Conservation (phyloP, 2,797 vertebrate species). For the Phrynocephalus forsythii region DNA sequence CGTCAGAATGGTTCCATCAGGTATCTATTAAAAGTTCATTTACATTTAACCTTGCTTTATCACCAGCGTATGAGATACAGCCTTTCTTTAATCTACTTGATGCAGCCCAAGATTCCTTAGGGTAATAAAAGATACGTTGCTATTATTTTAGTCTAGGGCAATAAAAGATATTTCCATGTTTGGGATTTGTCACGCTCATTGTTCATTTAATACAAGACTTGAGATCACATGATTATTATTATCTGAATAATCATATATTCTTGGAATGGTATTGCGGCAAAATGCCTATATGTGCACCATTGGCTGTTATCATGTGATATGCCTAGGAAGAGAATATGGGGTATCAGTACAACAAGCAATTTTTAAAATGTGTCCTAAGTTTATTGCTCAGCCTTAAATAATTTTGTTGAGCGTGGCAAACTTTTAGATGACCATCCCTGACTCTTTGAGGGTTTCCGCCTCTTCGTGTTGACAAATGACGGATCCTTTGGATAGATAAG, state of each 20-base stretch:
- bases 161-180: not conserved
- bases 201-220: not conserved
- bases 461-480: not conserved
- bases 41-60: slow-evolving; percentile 38
- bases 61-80: slow-evolving; percentile 31
- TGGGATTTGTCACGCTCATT: not conserved
- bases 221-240: no score
- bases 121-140: not conserved
- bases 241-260: no score
- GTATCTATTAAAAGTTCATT: slow-evolving; percentile 27
- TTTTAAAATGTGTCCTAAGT: not conserved
- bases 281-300: not conserved
- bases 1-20: not conserved
- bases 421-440: not conserved
- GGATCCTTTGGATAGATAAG: not conserved
- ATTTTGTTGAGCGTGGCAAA: not conserved
- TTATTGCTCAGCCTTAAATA: no score
- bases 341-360: not conserved
- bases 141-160: no score
- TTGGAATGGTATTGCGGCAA: not conserved
- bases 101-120: slow-evolving; percentile 1
- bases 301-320: not conserved
- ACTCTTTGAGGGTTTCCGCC: not conserved
- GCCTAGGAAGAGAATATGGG: not conserved
- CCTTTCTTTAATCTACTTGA: slow-evolving; percentile 21